Evolutionary conservation across 1,140 invertebrate species (phyloP), one percentile per base, ranked within the genome.

Genomic region (Amyelois transitella): DNA sequence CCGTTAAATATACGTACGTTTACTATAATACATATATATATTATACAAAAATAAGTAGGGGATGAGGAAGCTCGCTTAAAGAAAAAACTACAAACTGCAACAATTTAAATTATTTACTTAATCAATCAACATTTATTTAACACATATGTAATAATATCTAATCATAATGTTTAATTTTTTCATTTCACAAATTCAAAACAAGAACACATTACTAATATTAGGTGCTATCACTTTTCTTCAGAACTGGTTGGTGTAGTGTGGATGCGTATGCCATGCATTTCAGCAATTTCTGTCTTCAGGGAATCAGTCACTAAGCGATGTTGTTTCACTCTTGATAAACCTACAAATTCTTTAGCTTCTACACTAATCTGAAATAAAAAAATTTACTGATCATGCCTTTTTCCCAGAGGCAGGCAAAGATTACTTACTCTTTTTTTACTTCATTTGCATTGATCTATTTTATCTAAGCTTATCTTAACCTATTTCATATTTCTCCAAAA

Each of bases 191-290:
- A 19, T 48, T 48, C 10, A 38, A 48, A 21, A 19, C 21, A 48
- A 45, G 12, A 19, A 48, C 45, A 48, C 20, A 52, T 52, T 49
- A 24, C 8, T 32, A 38, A 2, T 14, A 2, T 38, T 14, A 38
- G 17, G 10, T 14, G 28, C 22, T 17, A 43, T 52, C 18, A 14
- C 12, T 43, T 17, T 43, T 54, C 21, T 43, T 50, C 49, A 24
- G 20, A 18, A 12, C 60, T 45, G 5, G 91, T 79, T 20, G 90
- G 70, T 18, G 82, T 83, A 3, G 94, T 95, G 57, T 92, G 90
- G 64, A 97, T 94, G 62, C 94, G 86, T 32, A 96, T 90, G 1
- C 95, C 95, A 87, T 97, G 95, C 94, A 96, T 96, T 58, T 92
- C 90, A 79, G 94, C 94, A 49, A 96, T 96, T 86, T 96, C 93